Base-by-base conservation (phyloP, 1,140 invertebrate species). In the Diorhabda carinulata region DNA sequence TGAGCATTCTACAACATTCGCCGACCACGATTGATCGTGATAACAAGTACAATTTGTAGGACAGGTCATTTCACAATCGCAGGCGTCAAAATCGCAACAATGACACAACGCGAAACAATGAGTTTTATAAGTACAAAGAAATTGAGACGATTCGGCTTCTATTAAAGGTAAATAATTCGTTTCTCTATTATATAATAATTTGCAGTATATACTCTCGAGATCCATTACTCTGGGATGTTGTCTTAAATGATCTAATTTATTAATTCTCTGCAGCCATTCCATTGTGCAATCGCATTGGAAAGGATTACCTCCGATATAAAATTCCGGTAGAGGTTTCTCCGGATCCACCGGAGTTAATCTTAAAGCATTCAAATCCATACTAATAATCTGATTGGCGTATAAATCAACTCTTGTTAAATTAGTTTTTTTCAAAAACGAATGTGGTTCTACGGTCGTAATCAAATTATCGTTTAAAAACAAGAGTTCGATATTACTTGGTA, bases 31-130 rank as follows among this genome's bases (percentile, higher is more conserved):
- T 79, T 96, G 93, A 82, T 97, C 94, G 80, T 96, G 93, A 85
- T 95, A 97, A 78, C 95, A 97, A 10, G 92, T 94, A 82, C 95
- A 97, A 81, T 96, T 95, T 58, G 88, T 90, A 9, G 95, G 95
- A 80, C 95, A 97, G 62, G 92, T 95, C 94, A 96, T 96, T 86
- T 96, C 92, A 83, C 94, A 96, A 84, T 96, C 94, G 84, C 95
- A 97, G 62, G 94, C 93, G 80, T 96, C 94, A 81, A 95, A 96
- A 81, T 96, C 94, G 81, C 95, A 97, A 84, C 95, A 97, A 79
- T 96, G 93, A 77, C 95, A 96, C 57, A 96, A 85, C 3, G 93
- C 90, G 80, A 96, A 96, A 83, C 95, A 97, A 78, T 96, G 95
- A 5, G 92, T 92, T 81, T 94, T 92, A 82, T 97, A 97, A 60